Base-by-base conservation (phyloP, 1,140 invertebrate species). In the Drosophila pandora region DNA sequence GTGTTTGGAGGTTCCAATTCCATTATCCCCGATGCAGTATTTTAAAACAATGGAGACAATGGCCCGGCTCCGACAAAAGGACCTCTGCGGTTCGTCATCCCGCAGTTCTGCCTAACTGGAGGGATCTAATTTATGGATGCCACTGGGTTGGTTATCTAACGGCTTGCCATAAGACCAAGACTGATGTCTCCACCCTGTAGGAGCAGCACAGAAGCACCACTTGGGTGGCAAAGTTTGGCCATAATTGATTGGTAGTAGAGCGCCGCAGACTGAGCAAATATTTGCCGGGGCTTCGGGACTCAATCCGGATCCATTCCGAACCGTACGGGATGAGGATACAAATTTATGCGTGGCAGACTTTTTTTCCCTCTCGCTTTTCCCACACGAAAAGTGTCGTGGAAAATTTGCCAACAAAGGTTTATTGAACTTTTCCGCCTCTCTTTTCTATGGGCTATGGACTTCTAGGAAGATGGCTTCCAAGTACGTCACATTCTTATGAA, bases 81-180 rank as follows among this genome's bases (percentile, higher is more conserved):
- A 47, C 17, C 63, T 25, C 53, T 34, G 28, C 23, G 12, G 23
- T 13, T 28, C 25, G 7, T 28, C 25, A 28, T 28, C 7, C 25
- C 25, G 52, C 32, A 47, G 45, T 17, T 17, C 17, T 17, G 17
- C 17, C 17, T 17, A 17, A 17, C 17, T 17, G 17, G 17, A 17
- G 57, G 48, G 41, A 69, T 32, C 85, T 79, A 87, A 84, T 87
- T 84, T 84, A 84, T 84, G 82, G 82, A 77, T 82, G 59, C 37
- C 81, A 85, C 56, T 59, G 67, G 58, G 69, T 87, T 84, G 58
- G 69, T 84, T 84, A 84, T 84, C 81, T 81, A 84, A 84, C 54
- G 60, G 56, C 81, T 62, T 67, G 68, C 75, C 61, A 57, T 64
- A 17, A 17, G 17, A 17, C 17, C 1, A 63, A 70, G 70, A 65